Base-by-base conservation (phyloP, 2,797 vertebrate genomes). In the Darevskia mixta region DNA sequence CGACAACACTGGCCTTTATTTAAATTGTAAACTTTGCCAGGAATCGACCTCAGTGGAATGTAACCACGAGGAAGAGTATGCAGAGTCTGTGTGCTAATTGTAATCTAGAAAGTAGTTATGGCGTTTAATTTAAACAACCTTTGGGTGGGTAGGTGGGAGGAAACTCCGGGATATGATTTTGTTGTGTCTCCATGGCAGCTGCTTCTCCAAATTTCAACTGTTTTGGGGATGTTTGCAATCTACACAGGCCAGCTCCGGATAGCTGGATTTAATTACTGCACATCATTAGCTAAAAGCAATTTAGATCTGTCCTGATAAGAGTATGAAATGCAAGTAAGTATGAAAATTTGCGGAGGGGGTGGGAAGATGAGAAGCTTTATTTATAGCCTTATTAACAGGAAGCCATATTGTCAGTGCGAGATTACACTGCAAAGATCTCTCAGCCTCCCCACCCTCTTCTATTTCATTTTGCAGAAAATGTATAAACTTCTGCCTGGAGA, bases 241-340 rank as follows among this genome's bases (percentile, higher is more conserved):
- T 75, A 64, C 23, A 35, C 29, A 71, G 41, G 38, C 27, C 64
- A 64, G 17, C 61, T n/a, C 71, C n/a, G 38, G 67, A 82, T 45
- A 82, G 35, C 41, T 76, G 71, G 79, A 67, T 82, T 82, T 82
- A 82, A 82, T 87, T 81, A 81, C 49, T 41, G 32, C 67, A 38
- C 72, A 80, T 72, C 73, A 49, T 82, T 69, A 83, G 45, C 43
- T 9, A 41, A 83, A 45, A 83, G 79, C 38, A 82, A 79, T 55
- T 35, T 66, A 78, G 67, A 20, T 75, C 25, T 69, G 23, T 20
- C 61, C 64, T 58, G 25, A 67, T 41, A 55, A 77, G 45, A 49
- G 27, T 32, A 77, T n/a, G 58, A 67, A 77, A 38, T 20, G 41
- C 61, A 87, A 83, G 81, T 27, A 88, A 38, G 38, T 83, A 78